Evolutionary conservation across 2,888 invertebrate species (phyloP).

Genomic region (Ectobius pallidus): DNA sequence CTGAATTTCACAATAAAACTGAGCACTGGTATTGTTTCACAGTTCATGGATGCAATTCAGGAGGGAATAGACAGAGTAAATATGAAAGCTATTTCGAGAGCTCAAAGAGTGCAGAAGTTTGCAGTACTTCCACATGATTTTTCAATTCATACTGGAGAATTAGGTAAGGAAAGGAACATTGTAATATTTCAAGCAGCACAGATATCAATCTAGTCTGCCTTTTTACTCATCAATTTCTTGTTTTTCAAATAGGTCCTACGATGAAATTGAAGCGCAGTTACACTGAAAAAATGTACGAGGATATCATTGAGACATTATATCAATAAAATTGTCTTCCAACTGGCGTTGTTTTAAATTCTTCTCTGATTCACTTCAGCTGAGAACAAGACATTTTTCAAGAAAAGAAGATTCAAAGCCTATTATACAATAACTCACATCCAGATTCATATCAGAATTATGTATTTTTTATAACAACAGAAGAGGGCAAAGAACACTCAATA

Average conservation of each 20-base stretch:
- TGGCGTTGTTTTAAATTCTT: too few relatives aligned
- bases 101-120: slow-evolving; percentile 89
- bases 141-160: slow-evolving; percentile 83
- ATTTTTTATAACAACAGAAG: too few relatives aligned
- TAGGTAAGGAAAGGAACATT: slow-evolving; percentile 64
- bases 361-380: too few relatives aligned
- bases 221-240: slow-evolving; percentile 24
- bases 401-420: too few relatives aligned
- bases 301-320: slow-evolving; percentile 82
- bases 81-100: slow-evolving; percentile 79
- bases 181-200: too few relatives aligned
- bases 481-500: too few relatives aligned
- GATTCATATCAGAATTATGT: too few relatives aligned
- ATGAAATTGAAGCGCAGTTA: slow-evolving; percentile 83
- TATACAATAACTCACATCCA: too few relatives aligned
- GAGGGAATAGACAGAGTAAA: slow-evolving; percentile 80
- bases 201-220: too few relatives aligned
- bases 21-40: slow-evolving; percentile 43
- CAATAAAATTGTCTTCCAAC: too few relatives aligned
- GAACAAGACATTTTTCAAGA: too few relatives aligned
- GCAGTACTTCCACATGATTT: slow-evolving; percentile 83
- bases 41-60: slow-evolving; percentile 80
- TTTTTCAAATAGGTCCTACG: slow-evolving; percentile 74
- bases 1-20: too few relatives aligned
- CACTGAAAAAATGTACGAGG: slow-evolving; percentile 75